Evolutionary conservation across 2,113 vertebrate species (phyloP).

Genomic region (Amblyopsis rosae): DNA sequence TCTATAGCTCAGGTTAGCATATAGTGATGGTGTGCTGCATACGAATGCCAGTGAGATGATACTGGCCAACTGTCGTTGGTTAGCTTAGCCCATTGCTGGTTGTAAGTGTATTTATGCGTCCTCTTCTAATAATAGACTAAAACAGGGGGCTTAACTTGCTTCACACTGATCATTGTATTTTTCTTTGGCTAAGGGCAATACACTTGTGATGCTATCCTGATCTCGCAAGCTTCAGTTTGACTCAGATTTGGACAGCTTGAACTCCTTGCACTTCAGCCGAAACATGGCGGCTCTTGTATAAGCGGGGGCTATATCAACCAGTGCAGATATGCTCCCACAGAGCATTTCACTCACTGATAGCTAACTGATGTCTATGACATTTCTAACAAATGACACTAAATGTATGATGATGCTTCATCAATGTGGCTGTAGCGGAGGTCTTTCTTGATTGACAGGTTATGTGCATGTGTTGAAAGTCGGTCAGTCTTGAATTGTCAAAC

Average conservation of each 20-base stretch:
- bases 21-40: conserved; percentile 7
- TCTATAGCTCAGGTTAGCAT: neutral
- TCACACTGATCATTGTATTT: neutral
- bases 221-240: too few relatives aligned
- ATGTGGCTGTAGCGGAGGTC: neutral
- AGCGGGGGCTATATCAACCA: too few relatives aligned
- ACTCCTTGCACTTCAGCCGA: too few relatives aligned
- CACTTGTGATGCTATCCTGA: too few relatives aligned
- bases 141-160: conserved; percentile 8
- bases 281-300: too few relatives aligned
- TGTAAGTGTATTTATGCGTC: conserved; percentile 24
- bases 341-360: too few relatives aligned
- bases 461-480: neutral
- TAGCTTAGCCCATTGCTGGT: conserved; percentile 17
- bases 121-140: neutral
- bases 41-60: conserved; percentile 10
- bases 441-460: neutral
- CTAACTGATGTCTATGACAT: too few relatives aligned
- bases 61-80: conserved; percentile 17
- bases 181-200: too few relatives aligned
- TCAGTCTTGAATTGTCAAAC: conserved; percentile 16
- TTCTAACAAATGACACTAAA: too few relatives aligned
- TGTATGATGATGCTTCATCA: neutral
- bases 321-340: too few relatives aligned
- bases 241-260: too few relatives aligned